Conservation (phyloP, 2,888 invertebrate genomes). For the Nymphalis urticae region DNA sequence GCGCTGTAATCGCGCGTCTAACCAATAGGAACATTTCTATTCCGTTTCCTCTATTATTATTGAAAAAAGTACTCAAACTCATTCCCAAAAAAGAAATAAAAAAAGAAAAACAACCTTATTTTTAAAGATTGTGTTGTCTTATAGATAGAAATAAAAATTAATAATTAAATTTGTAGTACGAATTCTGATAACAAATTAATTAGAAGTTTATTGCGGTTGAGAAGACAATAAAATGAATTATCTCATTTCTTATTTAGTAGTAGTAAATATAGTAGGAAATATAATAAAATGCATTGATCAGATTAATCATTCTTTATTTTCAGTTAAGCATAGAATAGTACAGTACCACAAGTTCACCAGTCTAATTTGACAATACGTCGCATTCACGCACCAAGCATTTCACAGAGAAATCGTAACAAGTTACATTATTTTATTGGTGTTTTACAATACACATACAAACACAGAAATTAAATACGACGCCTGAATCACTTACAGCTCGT, state of each 20-base stretch:
- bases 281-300: slow-evolving; percentile 45
- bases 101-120: too few species aligned
- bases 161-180: too few species aligned
- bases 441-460: slow-evolving; percentile 46
- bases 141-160: too few species aligned
- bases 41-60: too few species aligned
- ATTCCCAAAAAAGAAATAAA: too few species aligned
- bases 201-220: too few species aligned
- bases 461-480: slow-evolving; percentile 48
- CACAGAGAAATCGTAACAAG: slow-evolving; percentile 50
- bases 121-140: too few species aligned
- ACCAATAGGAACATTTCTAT: too few species aligned
- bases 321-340: slow-evolving; percentile 81
- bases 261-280: not conserved
- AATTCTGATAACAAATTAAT: too few species aligned
- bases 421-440: slow-evolving; percentile 50
- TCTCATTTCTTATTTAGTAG: not conserved
- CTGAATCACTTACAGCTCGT: slow-evolving; percentile 47
- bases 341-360: slow-evolving; percentile 75
- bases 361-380: slow-evolving; percentile 63
- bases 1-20: too few species aligned
- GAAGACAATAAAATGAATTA: too few species aligned
- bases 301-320: slow-evolving; percentile 80
- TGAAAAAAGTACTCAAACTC: too few species aligned
- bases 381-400: slow-evolving; percentile 62